Percentiles rank a stretch among this genome's conserved stretches.
phyloP scores from a whole-genome alignment of 1,140 invertebrate genomes.

The Himalopsyche phryganea region DNA sequence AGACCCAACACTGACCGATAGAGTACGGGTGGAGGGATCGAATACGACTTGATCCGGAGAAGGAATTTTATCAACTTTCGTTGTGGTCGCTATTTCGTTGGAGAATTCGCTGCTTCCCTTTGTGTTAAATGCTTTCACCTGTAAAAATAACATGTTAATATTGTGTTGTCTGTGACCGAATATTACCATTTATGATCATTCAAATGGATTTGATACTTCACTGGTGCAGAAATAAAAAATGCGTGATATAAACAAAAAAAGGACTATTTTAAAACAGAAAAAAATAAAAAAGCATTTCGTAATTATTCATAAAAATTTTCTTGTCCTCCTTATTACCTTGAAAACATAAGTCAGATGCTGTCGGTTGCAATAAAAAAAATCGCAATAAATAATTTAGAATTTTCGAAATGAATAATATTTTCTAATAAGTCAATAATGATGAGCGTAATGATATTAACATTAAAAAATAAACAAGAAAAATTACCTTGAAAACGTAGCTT shows the following conservation, averaged over 20 bases:
- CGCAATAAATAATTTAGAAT: conserved; percentile 34
- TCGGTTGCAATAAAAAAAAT: conserved; percentile 48
- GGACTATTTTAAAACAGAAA: conserved; percentile 31
- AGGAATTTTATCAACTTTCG: conserved; percentile 80
- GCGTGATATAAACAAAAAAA: conserved; percentile 34
- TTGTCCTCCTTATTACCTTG: conserved; percentile 42
- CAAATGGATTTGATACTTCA: conserved; percentile 6
- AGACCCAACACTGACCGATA: conserved; percentile 72
- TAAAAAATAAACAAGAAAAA: conserved; percentile 31
- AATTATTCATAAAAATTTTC: conserved; percentile 31
- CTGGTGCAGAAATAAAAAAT: conserved; percentile 35
- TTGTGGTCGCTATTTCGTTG: conserved; percentile 72
- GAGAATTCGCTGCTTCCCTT: conserved; percentile 83
- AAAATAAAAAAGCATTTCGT: conserved; percentile 31
- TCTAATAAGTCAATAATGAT: conserved; percentile 14
- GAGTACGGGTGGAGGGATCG: conserved; percentile 68
- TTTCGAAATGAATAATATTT: conserved; percentile 9
- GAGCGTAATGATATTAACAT: conserved; percentile 20
- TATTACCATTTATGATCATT: conserved; percentile 8
- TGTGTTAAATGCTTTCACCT: conserved; percentile 81
- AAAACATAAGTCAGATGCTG: conserved; percentile 52
- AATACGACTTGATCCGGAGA: conserved; percentile 75
- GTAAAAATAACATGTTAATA: conserved; percentile 35
- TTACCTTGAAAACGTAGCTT: conserved; percentile 72
- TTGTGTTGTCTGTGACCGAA: neutral